Evolutionary conservation across 2,888 invertebrate genomes (phyloP).

Genomic region (Phengaris arion): DNA sequence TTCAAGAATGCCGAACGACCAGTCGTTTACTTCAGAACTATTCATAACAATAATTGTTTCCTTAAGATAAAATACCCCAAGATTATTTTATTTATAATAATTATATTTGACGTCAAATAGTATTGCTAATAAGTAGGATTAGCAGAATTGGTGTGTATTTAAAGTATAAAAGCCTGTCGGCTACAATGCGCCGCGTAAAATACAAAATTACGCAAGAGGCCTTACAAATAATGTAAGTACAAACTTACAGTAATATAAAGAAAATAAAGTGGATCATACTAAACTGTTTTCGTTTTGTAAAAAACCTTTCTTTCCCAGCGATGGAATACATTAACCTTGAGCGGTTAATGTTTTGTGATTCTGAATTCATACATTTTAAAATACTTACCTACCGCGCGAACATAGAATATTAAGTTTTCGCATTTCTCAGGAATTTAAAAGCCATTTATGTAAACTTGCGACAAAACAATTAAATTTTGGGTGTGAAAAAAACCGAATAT

Average conservation of each 20-base stretch:
- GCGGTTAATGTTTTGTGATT: slow-evolving; percentile 22
- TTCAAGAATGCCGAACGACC: neutral
- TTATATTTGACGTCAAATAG: neutral
- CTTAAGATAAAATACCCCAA: neutral
- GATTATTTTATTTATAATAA: neutral
- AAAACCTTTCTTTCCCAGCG: neutral
- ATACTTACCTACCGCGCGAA: neutral
- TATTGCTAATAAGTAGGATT: no score
- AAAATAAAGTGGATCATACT: neutral
- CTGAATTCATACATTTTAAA: slow-evolving; percentile 9
- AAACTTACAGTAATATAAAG: no score
- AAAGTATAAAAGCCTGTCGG: no score
- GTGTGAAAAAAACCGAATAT: no score
- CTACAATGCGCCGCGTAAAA: no score
- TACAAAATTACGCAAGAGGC: no score
- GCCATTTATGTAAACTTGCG: no score
- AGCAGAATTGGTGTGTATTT: no score
- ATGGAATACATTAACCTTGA: slow-evolving; percentile 6
- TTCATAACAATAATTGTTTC: neutral
- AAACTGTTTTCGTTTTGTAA: neutral
- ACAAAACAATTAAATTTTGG: no score
- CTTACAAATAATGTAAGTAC: no score
- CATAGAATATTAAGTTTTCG: neutral
- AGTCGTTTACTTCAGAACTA: neutral
- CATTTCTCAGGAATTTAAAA: neutral